Base-by-base conservation (phyloP, 1,140 invertebrate genomes). In the Camponotus floridanus region DNA sequence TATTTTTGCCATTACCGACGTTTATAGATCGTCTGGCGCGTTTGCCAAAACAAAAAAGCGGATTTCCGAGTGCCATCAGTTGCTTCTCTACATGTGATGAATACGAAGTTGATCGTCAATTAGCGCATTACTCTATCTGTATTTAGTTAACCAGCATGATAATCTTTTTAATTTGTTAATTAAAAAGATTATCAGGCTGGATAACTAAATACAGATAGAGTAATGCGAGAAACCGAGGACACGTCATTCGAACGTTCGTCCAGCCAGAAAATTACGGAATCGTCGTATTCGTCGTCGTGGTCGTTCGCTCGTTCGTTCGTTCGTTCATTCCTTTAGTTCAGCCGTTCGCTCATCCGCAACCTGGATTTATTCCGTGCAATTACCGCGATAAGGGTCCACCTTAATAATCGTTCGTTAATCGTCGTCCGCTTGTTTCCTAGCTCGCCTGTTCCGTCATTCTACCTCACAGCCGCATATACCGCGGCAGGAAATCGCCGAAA, bases 401-500 rank as follows among this genome's bases (percentile, higher is more conserved):
- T 90, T 90, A 90, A 91, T 91, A 91, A 91, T 91, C 76, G 90
- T 88, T 90, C 87, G 90, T 91, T 91, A 91, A 91, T 91, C 87
- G 88, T 88, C 87, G 86, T 48, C 62, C 87, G n/a, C 71, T 31
- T 26, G 48, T 26, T 59, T 51, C 42, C 39, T 18, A 51, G 45
- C 33, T 39, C 26, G n/a, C 21, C 36, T 74, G 61, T 74, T 48
- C 13, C 81, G n/a, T 65, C 70, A 57, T 73, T 3, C 76, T 36
- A 39, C 2, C 55, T 71, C 33, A 7, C 21, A 45, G 57, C 45
- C 36, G 48, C 45, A 26, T 62, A 39, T 18, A 3, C n/a, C 36
- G 21, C 45, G 68, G n/a, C 59, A 45, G 45, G 73, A 67, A 85
- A 78, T 85, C 33, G 71, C 15, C 15, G 48, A 51, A 51, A 51